phyloP scores from a whole-genome alignment of 2,797 vertebrate species.

The Phoeniculus purpureus region DNA sequence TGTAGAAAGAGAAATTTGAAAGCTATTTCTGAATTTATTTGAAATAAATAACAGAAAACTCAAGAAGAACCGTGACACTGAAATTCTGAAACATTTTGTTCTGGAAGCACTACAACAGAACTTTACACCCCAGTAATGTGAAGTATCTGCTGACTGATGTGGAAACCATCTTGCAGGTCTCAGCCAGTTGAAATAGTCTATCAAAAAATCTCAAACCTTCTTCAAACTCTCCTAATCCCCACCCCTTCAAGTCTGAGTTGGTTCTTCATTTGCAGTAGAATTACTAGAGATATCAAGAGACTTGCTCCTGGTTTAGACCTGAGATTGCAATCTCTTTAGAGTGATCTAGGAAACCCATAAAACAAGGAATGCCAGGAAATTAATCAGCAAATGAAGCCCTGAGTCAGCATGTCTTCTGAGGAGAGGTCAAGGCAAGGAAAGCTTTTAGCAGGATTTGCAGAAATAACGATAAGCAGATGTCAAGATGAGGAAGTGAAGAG shows the following conservation, averaged over 20 bases:
- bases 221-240: neutral
- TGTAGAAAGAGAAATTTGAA: neutral
- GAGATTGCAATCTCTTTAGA: neutral
- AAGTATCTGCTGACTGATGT: neutral
- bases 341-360: conserved; percentile 14
- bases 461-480: neutral
- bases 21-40: neutral
- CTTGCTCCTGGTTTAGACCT: neutral
- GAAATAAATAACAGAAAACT: neutral
- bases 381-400: neutral
- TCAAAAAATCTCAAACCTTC: neutral
- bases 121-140: neutral
- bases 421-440: neutral
- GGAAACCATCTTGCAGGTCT: neutral
- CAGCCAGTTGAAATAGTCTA: neutral
- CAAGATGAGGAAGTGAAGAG: neutral
- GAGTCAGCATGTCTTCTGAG: neutral
- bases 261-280: neutral
- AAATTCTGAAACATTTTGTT: neutral
- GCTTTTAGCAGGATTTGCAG: neutral
- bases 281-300: neutral
- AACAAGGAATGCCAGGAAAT: neutral
- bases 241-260: neutral
- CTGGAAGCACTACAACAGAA: neutral
- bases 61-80: neutral